These are phyloP conservation scores for Rafetus swinhoei DNA, from an alignment of 2,113 vertebrate species.

Conservation along the genomic window DNA sequence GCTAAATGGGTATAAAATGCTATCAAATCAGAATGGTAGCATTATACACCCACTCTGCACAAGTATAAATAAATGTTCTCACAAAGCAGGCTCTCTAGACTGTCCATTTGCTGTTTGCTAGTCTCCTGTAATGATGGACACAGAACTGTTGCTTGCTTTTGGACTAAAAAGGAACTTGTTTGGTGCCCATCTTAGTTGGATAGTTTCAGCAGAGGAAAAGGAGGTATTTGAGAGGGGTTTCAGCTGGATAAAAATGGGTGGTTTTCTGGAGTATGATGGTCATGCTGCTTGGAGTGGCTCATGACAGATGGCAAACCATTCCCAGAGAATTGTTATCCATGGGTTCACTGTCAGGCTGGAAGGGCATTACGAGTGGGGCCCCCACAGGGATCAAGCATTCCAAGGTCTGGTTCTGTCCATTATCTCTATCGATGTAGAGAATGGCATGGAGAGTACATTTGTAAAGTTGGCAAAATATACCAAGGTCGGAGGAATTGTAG, in stretches of 20 bases:
- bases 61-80: background rate
- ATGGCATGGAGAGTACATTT: background rate
- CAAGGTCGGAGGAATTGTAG: background rate
- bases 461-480: background rate
- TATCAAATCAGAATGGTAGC: background rate
- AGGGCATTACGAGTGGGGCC: background rate
- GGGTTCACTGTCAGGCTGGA: background rate
- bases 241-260: background rate
- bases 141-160: background rate
- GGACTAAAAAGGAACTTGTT: background rate
- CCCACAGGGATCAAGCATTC: background rate
- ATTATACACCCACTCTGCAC: background rate
- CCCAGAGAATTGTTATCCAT: background rate
- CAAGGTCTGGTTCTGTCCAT: background rate
- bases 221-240: background rate
- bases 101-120: background rate
- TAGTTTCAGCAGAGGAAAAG: rapidly evolving
- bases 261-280: background rate
- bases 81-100: background rate
- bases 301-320: background rate
- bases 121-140: background rate
- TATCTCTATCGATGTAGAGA: background rate
- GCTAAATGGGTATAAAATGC: background rate
- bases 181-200: rapidly evolving
- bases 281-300: background rate